Conservation (phyloP, 2,797 vertebrate species). For the Etheostoma nigrum region DNA sequence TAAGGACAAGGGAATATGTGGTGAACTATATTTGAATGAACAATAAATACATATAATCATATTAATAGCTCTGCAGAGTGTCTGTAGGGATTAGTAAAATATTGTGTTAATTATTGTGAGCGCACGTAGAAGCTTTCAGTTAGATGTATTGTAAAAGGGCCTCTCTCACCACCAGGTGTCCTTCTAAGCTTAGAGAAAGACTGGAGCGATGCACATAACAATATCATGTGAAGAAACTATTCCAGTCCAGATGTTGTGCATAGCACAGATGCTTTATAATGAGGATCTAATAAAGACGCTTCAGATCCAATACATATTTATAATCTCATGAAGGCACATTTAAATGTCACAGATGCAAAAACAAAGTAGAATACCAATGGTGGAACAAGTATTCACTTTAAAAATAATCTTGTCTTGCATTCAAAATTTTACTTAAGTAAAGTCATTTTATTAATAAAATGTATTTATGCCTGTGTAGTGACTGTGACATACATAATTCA, state of each 20-base stretch:
- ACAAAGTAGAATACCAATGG: background rate
- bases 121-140: background rate
- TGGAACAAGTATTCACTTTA: background rate
- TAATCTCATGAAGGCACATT: background rate
- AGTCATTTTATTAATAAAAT: too few species aligned
- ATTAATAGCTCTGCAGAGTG: too few species aligned
- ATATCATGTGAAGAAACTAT: background rate
- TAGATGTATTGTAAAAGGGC: rapidly evolving
- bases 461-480: too few species aligned
- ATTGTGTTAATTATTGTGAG: background rate
- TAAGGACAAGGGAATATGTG: background rate
- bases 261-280: background rate
- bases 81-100: background rate
- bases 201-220: background rate
- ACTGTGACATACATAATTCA: too few species aligned
- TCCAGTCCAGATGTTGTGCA: background rate
- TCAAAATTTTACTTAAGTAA: background rate
- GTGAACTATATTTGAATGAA: background rate
- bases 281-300: background rate
- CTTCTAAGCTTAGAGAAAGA: constrained; percentile 13
- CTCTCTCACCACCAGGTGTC: constrained; percentile 58
- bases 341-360: background rate
- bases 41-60: background rate
- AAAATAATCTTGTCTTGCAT: background rate
- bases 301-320: background rate